phyloP scores from a whole-genome alignment of 2,797 vertebrate genomes.

The Acrossocheilus fasciatus region DNA sequence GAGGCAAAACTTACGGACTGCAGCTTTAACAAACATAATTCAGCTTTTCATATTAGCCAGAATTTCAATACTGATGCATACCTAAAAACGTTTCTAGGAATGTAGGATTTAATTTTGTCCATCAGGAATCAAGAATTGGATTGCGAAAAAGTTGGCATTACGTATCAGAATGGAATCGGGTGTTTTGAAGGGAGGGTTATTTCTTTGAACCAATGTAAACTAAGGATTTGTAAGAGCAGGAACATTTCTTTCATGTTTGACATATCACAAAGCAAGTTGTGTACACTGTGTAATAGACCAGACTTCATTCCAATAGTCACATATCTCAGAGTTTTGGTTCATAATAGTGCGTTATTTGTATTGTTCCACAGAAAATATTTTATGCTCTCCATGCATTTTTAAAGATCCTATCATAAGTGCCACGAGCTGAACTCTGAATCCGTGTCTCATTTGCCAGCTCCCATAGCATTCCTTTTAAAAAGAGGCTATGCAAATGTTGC shows the following conservation, averaged over 20 bases:
- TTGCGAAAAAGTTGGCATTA: too few relatives aligned
- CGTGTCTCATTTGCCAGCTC: neutral
- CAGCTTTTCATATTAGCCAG: too few relatives aligned
- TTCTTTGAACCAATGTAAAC: neutral
- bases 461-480: constrained; percentile 2
- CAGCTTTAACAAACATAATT: too few relatives aligned
- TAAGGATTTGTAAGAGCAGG: neutral
- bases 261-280: neutral
- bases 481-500: constrained; percentile 17
- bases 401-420: constrained; percentile 25
- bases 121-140: too few relatives aligned
- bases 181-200: too few relatives aligned
- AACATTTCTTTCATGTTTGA: neutral
- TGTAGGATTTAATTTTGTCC: too few relatives aligned
- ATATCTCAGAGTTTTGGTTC: neutral
- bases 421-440: constrained; percentile 1
- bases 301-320: neutral
- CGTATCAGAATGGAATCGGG: too few relatives aligned
- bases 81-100: too few relatives aligned
- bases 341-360: neutral
- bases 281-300: neutral
- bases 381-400: neutral
- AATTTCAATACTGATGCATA: too few relatives aligned
- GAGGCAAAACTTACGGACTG: too few relatives aligned
- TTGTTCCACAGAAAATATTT: constrained; percentile 9